These are phyloP conservation scores for Melanotaenia duboulayi DNA, from an alignment of 2,113 vertebrate species.

Conservation along the genomic window DNA sequence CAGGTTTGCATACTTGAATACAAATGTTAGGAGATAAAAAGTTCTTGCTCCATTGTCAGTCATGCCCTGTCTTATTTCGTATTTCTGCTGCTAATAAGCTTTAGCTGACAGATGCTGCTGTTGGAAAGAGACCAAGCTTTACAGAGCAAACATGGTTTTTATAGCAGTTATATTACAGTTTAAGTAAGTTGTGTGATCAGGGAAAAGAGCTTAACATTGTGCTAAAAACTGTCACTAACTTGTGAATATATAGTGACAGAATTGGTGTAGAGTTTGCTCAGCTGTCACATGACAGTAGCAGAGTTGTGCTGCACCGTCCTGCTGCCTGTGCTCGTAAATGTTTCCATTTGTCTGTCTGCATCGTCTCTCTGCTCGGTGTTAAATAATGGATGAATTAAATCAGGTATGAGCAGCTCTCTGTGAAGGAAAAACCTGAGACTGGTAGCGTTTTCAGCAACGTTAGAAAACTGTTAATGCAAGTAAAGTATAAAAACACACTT, in stretches of 20 bases:
- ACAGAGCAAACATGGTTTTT: not conserved
- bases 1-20: too few relatives aligned
- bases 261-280: conserved; percentile 25
- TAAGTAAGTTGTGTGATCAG: not conserved
- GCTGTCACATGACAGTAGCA: conserved; percentile 33
- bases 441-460: not conserved
- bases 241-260: conserved; percentile 1
- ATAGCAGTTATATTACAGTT: not conserved
- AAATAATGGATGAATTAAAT: conserved; percentile 10
- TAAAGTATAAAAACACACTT: too few relatives aligned
- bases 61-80: too few relatives aligned
- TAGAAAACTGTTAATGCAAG: too few relatives aligned
- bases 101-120: not conserved
- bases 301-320: not conserved
- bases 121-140: not conserved
- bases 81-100: not conserved
- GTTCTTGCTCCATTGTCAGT: not conserved
- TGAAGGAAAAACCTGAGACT: conserved; percentile 17
- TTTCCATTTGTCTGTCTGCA: conserved; percentile 50
- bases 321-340: conserved; percentile 18
- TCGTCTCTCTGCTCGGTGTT: not conserved
- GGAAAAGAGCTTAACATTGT: not conserved
- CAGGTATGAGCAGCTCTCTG: not conserved
- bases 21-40: not conserved
- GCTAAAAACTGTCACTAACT: not conserved